Evolutionary conservation across 2,113 vertebrate genomes (phyloP).

Genomic region (Microcebus griseorufus): DNA sequence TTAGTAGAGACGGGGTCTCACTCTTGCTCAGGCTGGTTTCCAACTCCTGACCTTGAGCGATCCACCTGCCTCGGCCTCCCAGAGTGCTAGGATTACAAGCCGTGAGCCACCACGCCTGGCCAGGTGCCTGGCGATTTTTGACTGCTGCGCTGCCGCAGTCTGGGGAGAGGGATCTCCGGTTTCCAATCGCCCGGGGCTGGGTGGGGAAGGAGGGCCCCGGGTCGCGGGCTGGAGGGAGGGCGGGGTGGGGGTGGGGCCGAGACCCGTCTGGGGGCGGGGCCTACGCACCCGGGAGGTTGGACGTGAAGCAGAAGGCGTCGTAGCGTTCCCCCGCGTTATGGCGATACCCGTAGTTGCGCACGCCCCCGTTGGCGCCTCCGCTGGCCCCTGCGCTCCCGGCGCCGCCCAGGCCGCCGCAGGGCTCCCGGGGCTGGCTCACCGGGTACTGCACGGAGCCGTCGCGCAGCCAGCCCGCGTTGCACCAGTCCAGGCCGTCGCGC

Average conservation of each 20-base stretch:
- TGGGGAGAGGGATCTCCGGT: not conserved
- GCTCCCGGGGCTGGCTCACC: conserved; percentile 91
- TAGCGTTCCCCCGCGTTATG: conserved; percentile 95
- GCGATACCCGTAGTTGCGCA: conserved; percentile 95
- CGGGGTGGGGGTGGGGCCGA: too few relatives aligned
- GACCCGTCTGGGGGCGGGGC: not conserved
- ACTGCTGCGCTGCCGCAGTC: too few relatives aligned
- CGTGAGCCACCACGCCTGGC: too few relatives aligned
- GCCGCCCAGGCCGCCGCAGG: conserved; percentile 89
- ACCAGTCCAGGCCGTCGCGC: conserved; percentile 96
- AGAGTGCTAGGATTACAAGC: too few relatives aligned
- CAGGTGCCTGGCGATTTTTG: too few relatives aligned
- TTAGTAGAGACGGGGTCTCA: too few relatives aligned
- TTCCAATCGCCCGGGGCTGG: not conserved
- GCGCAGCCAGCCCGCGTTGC: conserved; percentile 96
- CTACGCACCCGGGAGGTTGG: conserved; percentile 92
- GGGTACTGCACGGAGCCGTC: conserved; percentile 97
- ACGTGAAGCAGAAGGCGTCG: conserved; percentile 97
- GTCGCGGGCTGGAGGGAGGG: not conserved
- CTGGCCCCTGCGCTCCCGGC: conserved; percentile 88
- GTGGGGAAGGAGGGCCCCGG: not conserved
- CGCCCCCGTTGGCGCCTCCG: conserved; percentile 86
- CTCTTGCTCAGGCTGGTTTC: too few relatives aligned
- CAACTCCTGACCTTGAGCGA: too few relatives aligned
- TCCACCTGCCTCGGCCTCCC: too few relatives aligned